Percentiles rank a stretch among this genome's conserved stretches.
Evolutionary conservation across 1,140 invertebrate genomes (phyloP).

Genomic region (Microvelia longipes): DNA sequence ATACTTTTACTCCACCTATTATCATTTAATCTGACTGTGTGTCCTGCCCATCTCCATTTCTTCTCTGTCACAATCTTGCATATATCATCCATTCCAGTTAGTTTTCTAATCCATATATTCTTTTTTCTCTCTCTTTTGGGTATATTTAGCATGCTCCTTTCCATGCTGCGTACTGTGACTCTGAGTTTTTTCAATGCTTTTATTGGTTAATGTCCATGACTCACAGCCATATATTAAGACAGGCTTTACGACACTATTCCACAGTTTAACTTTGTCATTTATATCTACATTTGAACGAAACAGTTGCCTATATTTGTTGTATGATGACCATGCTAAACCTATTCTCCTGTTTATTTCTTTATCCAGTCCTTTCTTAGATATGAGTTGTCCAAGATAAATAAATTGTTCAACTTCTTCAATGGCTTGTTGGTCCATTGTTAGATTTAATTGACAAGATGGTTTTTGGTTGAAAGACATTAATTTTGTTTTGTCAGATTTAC

Average conservation of each 20-base stretch:
- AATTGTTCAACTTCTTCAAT: too few relatives aligned
- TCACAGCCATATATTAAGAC: not conserved
- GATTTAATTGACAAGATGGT: too few relatives aligned
- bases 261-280: too few relatives aligned
- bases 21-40: not conserved
- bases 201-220: not conserved
- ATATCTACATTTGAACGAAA: too few relatives aligned
- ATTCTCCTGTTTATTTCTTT: too few relatives aligned
- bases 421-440: too few relatives aligned
- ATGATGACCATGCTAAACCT: too few relatives aligned
- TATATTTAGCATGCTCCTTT: not conserved
- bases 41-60: not conserved
- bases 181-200: not conserved
- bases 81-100: not conserved
- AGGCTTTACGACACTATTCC: not conserved
- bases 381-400: too few relatives aligned
- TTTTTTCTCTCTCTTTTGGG: not conserved
- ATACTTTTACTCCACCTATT: not conserved
- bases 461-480: not conserved
- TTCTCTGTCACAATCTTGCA: not conserved
- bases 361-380: too few relatives aligned
- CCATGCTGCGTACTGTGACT: not conserved
- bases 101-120: not conserved
- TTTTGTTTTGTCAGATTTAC: not conserved
- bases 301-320: too few relatives aligned